These are phyloP conservation scores for Antheraea mylitta DNA, from an alignment of 1,140 invertebrate species.

Conservation along the genomic window DNA sequence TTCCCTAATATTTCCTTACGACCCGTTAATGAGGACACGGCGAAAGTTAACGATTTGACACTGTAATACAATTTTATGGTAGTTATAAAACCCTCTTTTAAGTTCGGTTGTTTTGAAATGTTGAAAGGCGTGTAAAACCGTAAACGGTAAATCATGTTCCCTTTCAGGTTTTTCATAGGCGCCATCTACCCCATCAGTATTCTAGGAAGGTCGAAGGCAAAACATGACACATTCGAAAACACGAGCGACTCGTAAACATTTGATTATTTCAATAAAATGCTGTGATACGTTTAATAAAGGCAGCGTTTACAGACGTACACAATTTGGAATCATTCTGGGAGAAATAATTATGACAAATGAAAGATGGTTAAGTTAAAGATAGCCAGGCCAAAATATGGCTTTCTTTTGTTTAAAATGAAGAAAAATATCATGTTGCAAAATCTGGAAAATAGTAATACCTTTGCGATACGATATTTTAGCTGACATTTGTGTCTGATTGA, in stretches of 20 bases:
- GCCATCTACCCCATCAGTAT: neutral
- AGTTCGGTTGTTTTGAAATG: slow-evolving; percentile 4
- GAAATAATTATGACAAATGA: too few relatives aligned
- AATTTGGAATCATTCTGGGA: too few relatives aligned
- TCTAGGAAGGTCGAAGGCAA: neutral
- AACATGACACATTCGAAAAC: neutral
- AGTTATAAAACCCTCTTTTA: slow-evolving; percentile 4
- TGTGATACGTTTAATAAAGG: too few relatives aligned
- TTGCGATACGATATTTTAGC: too few relatives aligned
- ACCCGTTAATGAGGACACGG: slow-evolving; percentile 1
- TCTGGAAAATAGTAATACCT: too few relatives aligned
- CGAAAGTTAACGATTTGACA: slow-evolving; percentile 2
- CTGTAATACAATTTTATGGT: slow-evolving; percentile 4
- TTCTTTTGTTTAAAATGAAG: too few relatives aligned
- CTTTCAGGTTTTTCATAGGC: slow-evolving; percentile 1
- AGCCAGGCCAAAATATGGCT: too few relatives aligned
- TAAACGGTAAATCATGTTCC: neutral
- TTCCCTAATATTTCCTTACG: neutral
- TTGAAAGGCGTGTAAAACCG: slow-evolving; percentile 1
- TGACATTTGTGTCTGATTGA: too few relatives aligned
- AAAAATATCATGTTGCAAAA: too few relatives aligned
- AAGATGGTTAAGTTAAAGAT: too few relatives aligned
- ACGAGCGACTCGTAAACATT: neutral
- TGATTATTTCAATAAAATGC: neutral
- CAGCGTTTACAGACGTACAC: too few relatives aligned